phyloP scores from a whole-genome alignment of 2,797 vertebrate species.

The Pipistrellus pipistrellus region DNA sequence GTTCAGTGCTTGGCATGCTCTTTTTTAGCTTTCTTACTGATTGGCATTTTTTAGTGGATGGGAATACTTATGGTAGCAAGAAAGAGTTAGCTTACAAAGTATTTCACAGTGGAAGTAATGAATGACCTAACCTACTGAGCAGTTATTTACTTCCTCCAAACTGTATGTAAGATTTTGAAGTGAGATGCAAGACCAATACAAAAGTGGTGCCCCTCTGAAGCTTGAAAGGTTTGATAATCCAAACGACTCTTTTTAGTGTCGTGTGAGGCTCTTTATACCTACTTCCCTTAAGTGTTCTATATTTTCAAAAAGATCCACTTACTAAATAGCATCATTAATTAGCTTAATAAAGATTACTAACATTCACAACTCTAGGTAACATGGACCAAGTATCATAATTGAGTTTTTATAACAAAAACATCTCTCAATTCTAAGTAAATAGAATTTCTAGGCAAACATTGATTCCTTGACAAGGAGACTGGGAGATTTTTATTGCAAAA shows the following conservation, averaged over 20 bases:
- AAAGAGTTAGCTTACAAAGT: not conserved
- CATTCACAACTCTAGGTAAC: not conserved
- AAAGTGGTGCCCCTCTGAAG: not conserved
- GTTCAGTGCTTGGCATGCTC: not conserved
- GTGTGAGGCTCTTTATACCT: not conserved
- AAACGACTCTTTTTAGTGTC: not conserved
- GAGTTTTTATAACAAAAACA: not conserved
- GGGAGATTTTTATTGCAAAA: not conserved
- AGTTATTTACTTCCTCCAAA: not conserved
- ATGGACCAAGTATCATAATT: not conserved
- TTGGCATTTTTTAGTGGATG: not conserved
- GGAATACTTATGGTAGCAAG: not conserved
- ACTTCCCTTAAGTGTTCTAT: not conserved
- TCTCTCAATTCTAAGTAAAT: not conserved
- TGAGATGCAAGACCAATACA: not conserved
- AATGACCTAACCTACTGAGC: not conserved
- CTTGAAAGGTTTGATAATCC: not conserved
- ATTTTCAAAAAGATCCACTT: not conserved
- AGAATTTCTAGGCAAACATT: not conserved
- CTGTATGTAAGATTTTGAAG: not conserved
- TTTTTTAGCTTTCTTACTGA: not conserved
- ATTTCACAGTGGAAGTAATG: slow-evolving; percentile 7
- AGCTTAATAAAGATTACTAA: not conserved
- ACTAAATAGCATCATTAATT: not conserved
- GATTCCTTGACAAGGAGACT: not conserved